Evolutionary conservation across 2,888 invertebrate genomes (phyloP).

Genomic region (Busseola fusca): DNA sequence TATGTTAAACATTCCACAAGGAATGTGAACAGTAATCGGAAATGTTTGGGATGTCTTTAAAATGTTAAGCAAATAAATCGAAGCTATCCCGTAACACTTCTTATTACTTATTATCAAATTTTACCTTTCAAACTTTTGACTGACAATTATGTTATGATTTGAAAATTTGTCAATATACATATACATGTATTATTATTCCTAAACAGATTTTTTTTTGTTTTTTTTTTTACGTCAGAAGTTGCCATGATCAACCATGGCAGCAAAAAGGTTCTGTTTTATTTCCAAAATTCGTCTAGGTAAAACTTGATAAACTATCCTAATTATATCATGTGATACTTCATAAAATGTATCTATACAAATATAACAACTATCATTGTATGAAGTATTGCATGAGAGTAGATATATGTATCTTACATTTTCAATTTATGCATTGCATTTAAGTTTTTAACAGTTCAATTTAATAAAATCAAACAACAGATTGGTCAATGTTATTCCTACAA

Average conservation of each 20-base stretch:
- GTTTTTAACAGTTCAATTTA: conserved; percentile 87
- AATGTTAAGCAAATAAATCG: conserved; percentile 58
- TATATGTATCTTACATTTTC: conserved; percentile 87
- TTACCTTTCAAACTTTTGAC: conserved; percentile 65
- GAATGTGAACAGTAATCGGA: conserved; percentile 77
- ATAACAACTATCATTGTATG: conserved; percentile 67
- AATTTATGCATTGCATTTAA: conserved; percentile 88
- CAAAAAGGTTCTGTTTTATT: conserved; percentile 14
- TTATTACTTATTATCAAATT: conserved; percentile 73
- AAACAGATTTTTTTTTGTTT: not conserved
- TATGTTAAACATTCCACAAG: conserved; percentile 79
- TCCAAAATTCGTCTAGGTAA: conserved; percentile 63
- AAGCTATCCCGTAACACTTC: conserved; percentile 65
- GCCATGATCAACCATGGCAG: conserved; percentile 1
- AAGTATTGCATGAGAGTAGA: conserved; percentile 81
- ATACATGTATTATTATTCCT: no score
- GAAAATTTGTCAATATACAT: not conserved
- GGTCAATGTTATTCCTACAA: conserved; percentile 77
- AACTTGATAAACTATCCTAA: conserved; percentile 74
- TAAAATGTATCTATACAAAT: conserved; percentile 63
- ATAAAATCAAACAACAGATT: conserved; percentile 87
- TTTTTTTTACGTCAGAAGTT: not conserved
- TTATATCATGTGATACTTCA: conserved; percentile 72
- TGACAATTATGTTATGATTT: conserved; percentile 23
- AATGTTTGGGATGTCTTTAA: conserved; percentile 63